Base-by-base conservation (phyloP, 2,888 invertebrate species). In the Acheta domesticus region DNA sequence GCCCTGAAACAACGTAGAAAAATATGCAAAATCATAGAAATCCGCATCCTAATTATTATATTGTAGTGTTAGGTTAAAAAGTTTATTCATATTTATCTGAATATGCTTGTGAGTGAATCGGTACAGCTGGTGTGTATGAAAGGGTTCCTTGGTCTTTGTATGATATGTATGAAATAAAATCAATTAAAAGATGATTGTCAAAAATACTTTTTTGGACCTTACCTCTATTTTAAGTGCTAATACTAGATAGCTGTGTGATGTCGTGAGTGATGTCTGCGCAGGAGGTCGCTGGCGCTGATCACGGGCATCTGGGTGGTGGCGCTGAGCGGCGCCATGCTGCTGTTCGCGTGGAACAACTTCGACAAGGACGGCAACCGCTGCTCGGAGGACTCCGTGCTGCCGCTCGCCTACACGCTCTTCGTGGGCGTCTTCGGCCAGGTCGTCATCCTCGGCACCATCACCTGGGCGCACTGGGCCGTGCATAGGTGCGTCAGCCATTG, bases 301-400 rank as follows among this genome's bases (percentile, higher is more conserved):
- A 16, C 50, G 20, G 16, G 36, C 74, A 76, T 78, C 20, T 80
- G 80, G 80, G n/a, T 76, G 4, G 19, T 62, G 36, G 62, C 49
- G 20, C 48, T 80, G 76, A 62, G 62, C 49, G 48, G 74, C 74
- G 73, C 48, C 19, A 48, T 48, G 23, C 36, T 73, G 16, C 74
- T 80, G 21, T 48, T 77, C 76, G 12, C 77, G 20, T 79, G 77
- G 77, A 80, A 80, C 80, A 49, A 16, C 21, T 80, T 76, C 76
- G 73, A 80, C 74, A 23, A 48, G 19, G 36, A 8, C 8, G 73
- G 73, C 16, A 19, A 12, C 21, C 49, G 78, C 2, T 80, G 80
- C 74, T 36, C 73, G 49, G 80, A 78, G 19, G 50, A 48, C 49
- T 21, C 23, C 21, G 74, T 77, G 19, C 14, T 80, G 48, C 80